A percentile compares a stretch with the other conserved stretches of the same genome.
phyloP scores from a whole-genome alignment of 1,140 invertebrate genomes.

The Antheraea pernyi region DNA sequence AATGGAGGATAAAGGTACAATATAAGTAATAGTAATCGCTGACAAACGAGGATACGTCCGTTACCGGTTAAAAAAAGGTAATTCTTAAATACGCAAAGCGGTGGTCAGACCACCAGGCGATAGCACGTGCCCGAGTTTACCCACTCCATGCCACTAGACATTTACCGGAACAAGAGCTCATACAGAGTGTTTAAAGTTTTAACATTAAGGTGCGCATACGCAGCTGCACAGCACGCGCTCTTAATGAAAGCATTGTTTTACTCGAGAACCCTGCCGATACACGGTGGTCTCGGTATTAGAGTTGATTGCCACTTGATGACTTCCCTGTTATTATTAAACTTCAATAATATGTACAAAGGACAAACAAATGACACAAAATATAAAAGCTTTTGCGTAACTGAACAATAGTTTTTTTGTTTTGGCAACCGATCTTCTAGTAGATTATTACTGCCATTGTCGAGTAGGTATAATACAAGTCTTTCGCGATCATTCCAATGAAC shows the following conservation, averaged over 20 bases:
- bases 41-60: too few relatives aligned
- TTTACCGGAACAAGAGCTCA: conserved; percentile 43
- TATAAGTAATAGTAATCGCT: too few relatives aligned
- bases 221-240: conserved; percentile 63
- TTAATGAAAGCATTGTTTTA: conserved; percentile 56
- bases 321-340: conserved; percentile 39
- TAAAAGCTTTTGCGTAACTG: not conserved
- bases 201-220: conserved; percentile 39
- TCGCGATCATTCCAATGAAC: too few relatives aligned
- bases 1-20: too few relatives aligned
- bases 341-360: not conserved
- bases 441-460: too few relatives aligned
- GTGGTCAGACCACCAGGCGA: conserved; percentile 61
- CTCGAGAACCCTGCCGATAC: conserved; percentile 29
- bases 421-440: too few relatives aligned
- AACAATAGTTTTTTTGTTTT: too few relatives aligned
- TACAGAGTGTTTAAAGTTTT: conserved; percentile 17
- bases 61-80: not conserved
- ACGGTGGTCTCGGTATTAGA: conserved; percentile 59
- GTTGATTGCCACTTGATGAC: conserved; percentile 58
- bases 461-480: too few relatives aligned
- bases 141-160: conserved; percentile 43
- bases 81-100: conserved; percentile 12
- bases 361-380: not conserved
- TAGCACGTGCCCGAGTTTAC: conserved; percentile 63